phyloP scores from a whole-genome alignment of 2,113 vertebrate genomes.

The Corvus cornix region DNA sequence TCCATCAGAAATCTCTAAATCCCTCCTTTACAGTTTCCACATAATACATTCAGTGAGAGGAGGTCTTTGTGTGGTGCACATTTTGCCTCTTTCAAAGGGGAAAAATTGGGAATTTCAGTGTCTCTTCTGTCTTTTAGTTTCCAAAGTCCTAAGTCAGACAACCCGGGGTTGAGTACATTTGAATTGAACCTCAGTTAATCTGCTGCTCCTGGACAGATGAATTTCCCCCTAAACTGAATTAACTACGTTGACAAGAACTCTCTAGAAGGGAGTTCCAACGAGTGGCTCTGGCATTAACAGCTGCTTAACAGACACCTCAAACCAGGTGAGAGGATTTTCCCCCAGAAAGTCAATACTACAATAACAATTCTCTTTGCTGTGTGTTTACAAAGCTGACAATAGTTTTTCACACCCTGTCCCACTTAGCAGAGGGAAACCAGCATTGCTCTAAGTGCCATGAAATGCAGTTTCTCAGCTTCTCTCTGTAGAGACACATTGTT shows the following conservation, averaged over 20 bases:
- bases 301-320: not conserved
- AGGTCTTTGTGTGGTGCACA: not conserved
- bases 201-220: not conserved
- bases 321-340: not conserved
- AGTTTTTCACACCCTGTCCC: not conserved
- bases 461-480: not conserved
- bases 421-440: not conserved
- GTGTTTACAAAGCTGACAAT: not conserved
- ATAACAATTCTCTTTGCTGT: not conserved
- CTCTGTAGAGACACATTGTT: accelerated
- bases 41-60: not conserved
- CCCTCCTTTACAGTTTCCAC: not conserved
- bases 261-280: not conserved
- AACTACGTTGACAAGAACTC: not conserved
- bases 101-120: not conserved
- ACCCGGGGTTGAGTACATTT: accelerated
- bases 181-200: not conserved
- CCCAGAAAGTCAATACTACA: not conserved
- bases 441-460: not conserved
- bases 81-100: not conserved
- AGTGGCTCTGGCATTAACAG: not conserved
- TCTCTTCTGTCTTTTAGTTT: not conserved
- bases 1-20: not conserved
- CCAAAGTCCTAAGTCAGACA: not conserved
- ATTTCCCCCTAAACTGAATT: not conserved